A percentile compares a stretch with the other conserved stretches of the same genome.
phyloP scores from a whole-genome alignment of 1,140 invertebrate genomes.

The Hypsibius dujardini region DNA sequence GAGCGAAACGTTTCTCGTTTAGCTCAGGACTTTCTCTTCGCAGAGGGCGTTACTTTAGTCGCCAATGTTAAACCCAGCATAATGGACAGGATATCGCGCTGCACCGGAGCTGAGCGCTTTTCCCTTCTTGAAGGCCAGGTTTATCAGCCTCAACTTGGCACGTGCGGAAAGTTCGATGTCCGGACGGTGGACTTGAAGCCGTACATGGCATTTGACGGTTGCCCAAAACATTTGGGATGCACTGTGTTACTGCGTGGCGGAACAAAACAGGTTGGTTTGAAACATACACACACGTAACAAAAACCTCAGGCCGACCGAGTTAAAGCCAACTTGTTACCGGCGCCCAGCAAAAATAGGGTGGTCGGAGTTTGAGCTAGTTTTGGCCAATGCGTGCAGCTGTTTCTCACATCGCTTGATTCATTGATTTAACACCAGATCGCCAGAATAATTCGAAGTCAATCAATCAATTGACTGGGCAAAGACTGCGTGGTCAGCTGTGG shows the following conservation, averaged over 20 bases:
- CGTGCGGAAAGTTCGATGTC: slow-evolving; percentile 67
- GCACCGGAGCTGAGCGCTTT: slow-evolving; percentile 65
- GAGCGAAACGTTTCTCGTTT: slow-evolving; percentile 70
- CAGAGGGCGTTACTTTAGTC: slow-evolving; percentile 61
- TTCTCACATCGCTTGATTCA: too few relatives aligned
- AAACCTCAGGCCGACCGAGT: too few relatives aligned
- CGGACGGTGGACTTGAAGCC: slow-evolving; percentile 55
- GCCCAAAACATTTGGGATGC: slow-evolving; percentile 63
- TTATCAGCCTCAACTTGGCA: slow-evolving; percentile 58
- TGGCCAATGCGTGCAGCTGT: too few relatives aligned
- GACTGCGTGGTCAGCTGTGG: too few relatives aligned
- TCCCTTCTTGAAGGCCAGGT: slow-evolving; percentile 75
- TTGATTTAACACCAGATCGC: too few relatives aligned
- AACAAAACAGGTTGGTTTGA: slow-evolving; percentile 30
- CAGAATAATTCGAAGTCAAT: too few relatives aligned
- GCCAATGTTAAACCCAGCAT: slow-evolving; percentile 67
- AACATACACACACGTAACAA: too few relatives aligned
- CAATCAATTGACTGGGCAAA: too few relatives aligned
- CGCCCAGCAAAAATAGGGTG: too few relatives aligned
- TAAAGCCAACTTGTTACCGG: too few relatives aligned
- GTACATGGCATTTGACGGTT: slow-evolving; percentile 81
- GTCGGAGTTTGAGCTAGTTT: too few relatives aligned
- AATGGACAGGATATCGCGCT: slow-evolving; percentile 60
- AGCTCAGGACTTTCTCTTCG: slow-evolving; percentile 66
- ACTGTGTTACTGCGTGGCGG: slow-evolving; percentile 70